Conservation (phyloP, 2,888 invertebrate species). For the Carcina quercana region DNA sequence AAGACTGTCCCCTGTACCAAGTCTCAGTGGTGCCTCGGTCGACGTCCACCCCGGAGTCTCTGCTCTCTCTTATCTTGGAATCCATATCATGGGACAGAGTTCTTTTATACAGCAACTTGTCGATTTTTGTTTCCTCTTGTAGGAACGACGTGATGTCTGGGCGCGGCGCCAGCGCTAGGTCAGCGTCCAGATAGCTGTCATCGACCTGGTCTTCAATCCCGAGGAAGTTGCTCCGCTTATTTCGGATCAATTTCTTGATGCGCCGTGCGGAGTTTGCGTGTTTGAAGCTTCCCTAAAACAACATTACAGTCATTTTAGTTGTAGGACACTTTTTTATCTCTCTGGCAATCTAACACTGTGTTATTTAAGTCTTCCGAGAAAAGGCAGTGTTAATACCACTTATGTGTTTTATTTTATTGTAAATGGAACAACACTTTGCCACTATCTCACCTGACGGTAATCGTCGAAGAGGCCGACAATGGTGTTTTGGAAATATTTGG, state of each 20-base stretch:
- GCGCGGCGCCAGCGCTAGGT: conserved; percentile 80
- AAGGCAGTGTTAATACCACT: no score
- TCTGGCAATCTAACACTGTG: no score
- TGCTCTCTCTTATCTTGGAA: conserved; percentile 77
- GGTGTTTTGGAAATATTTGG: no score
- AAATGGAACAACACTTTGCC: no score
- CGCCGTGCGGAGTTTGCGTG: conserved; percentile 88
- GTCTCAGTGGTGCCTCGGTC: conserved; percentile 75
- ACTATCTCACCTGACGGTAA: no score
- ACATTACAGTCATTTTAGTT: background rate
- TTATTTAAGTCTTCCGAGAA: no score
- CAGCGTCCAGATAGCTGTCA: conserved; percentile 80
- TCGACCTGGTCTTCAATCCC: conserved; percentile 85
- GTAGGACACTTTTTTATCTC: no score
- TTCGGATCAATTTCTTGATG: conserved; percentile 89
- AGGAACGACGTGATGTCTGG: conserved; percentile 87
- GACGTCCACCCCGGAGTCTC: conserved; percentile 86
- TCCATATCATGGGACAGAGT: conserved; percentile 81
- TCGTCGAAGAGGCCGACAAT: no score
- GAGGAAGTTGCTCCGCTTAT: conserved; percentile 88
- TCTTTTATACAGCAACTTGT: conserved; percentile 84
- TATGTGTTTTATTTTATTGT: no score
- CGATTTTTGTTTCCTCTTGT: conserved; percentile 85
- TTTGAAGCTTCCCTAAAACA: conserved; percentile 76
- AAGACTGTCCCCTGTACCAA: conserved; percentile 71